These are phyloP conservation scores for Hypanus sabinus DNA, from an alignment of 2,113 vertebrate species.

Conservation along the genomic window DNA sequence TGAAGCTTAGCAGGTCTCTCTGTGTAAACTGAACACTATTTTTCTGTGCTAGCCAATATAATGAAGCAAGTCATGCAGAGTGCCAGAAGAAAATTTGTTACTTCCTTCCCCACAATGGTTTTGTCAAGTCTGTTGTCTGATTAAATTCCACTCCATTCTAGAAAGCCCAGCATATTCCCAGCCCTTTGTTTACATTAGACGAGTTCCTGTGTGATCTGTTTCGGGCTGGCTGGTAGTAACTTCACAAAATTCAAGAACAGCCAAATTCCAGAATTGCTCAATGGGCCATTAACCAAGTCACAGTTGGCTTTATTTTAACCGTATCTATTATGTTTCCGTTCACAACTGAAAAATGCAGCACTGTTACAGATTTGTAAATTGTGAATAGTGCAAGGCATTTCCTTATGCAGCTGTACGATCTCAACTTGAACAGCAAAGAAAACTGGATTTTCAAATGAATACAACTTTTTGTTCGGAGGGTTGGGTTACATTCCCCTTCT, in stretches of 20 bases:
- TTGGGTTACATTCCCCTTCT: neutral
- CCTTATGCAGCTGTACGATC: neutral
- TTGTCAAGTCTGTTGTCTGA: conserved; percentile 33
- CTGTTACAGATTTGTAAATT: neutral
- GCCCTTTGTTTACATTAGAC: conserved; percentile 14
- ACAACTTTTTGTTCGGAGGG: neutral
- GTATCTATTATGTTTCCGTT: neutral
- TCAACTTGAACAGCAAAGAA: neutral
- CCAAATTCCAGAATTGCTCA: neutral
- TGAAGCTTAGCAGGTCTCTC: conserved; percentile 9
- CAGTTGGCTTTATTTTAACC: neutral
- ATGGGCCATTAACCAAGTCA: neutral
- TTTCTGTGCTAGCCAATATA: neutral
- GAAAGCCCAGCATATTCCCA: neutral
- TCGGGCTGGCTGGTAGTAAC: neutral
- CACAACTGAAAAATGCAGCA: neutral
- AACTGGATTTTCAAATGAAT: neutral
- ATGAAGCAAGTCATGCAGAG: neutral
- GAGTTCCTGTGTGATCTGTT: neutral
- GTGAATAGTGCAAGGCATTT: neutral
- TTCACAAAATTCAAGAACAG: neutral
- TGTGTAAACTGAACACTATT: conserved; percentile 22
- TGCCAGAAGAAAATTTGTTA: conserved; percentile 37
- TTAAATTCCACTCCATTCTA: neutral
- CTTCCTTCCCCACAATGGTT: conserved; percentile 27